Evolutionary conservation across 2,113 vertebrate species (phyloP), one percentile per base, ranked within the genome.

Genomic region (Machaerirhynchus nigripectus): DNA sequence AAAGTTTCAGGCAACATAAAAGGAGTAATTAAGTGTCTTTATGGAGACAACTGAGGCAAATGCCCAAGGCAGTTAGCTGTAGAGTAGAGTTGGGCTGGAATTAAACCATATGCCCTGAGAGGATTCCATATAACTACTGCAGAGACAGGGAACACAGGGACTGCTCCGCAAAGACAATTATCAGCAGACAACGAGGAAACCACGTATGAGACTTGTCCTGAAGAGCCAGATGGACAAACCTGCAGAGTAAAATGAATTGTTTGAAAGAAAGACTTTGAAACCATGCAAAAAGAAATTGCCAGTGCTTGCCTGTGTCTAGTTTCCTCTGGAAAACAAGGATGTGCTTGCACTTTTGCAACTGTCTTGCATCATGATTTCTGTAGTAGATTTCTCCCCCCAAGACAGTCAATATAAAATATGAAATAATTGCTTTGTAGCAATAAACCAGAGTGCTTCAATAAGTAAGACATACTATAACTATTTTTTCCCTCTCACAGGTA

Each of bases 401-500:
- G 14, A 26, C 12, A 59, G 44, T 39, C 27, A 55, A 70, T 23
- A 23, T 7, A 20, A 84, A 69, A 69, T 68, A 57, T 10, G 17
- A 79, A 81, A 53, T 75, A 75, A 74, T 23, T 86, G 22, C 35
- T 90, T 31, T 61, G 31, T 77, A 79, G 28, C 44, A 90, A 81
- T 56, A 92, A 82, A 84, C 3, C 26, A 69, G 42, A 42, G 22
- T 39, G 14, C 53, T 90, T 90, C 35, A 80, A 44, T 70, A 80
- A 63, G 61, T 57, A 11, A 56, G 50, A 80, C 57, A 50, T 37
- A 60, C 6, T 35, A 5, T 13, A 63, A 57, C 16, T 44, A 37
- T 40, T 55, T 37, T 89, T 90, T 73, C 50, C n/a, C n/a, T 56
- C 39, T 75, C 31, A 27, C 85, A 99, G 99, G 99, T 87, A 99